phyloP scores from a whole-genome alignment of 1,140 invertebrate species.

The Brachionus asplanchnoidis region DNA sequence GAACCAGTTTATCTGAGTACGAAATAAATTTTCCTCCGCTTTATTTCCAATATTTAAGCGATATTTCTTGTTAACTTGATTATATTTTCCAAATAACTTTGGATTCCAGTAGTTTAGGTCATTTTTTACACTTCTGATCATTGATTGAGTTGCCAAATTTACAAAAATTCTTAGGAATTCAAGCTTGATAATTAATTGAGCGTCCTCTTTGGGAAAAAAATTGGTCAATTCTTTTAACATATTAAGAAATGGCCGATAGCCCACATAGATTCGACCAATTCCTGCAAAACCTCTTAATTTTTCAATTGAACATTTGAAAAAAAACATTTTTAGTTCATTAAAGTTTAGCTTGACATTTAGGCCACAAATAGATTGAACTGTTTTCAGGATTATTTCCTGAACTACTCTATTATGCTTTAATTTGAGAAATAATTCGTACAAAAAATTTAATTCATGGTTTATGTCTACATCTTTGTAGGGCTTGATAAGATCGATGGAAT shows the following conservation, averaged over 20 bases:
- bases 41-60: not conserved
- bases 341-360: not conserved
- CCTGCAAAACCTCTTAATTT: not conserved
- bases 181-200: not conserved
- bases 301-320: constrained; percentile 14
- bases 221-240: not conserved
- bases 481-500: not conserved
- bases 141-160: not conserved
- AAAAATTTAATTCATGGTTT: not conserved
- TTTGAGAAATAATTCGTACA: not conserved
- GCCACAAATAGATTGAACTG: not conserved
- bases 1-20: not conserved
- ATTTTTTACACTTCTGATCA: not conserved
- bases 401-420: not conserved
- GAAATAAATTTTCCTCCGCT: not conserved
- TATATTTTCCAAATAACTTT: not conserved
- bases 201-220: not conserved
- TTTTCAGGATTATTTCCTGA: not conserved
- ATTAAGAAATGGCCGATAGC: not conserved
- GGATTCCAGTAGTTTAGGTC: constrained; percentile 5
- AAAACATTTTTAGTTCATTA: not conserved
- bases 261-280: not conserved
- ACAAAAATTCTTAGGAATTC: constrained; percentile 3
- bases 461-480: not conserved
- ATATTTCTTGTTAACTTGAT: not conserved